Conservation (phyloP, 2,113 vertebrate genomes). For the Cricetomys ansorgei region DNA sequence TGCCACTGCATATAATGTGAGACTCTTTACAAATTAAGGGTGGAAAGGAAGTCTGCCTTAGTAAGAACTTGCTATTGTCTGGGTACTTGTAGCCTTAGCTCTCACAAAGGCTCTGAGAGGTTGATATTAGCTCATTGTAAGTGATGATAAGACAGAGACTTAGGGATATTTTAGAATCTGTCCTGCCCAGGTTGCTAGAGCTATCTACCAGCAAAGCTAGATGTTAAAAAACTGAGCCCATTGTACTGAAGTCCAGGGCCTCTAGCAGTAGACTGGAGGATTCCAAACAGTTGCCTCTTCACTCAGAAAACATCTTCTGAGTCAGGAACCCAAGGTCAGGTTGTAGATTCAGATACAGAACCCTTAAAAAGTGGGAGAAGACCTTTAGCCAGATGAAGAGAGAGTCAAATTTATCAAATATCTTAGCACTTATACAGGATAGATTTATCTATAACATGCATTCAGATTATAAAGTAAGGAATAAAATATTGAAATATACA, state of each 20-base stretch:
- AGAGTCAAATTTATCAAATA: not conserved
- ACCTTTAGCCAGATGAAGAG: not conserved
- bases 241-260: not conserved
- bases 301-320: not conserved
- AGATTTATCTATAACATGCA: not conserved
- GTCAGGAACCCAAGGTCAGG: not conserved
- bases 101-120: slow-evolving; percentile 6
- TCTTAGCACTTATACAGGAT: not conserved
- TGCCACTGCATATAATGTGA: not conserved
- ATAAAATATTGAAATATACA: not conserved
- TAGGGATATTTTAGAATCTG: not conserved
- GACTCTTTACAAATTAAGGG: not conserved
- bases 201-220: not conserved
- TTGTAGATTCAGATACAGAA: not conserved
- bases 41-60: not conserved
- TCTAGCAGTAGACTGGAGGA: not conserved
- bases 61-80: not conserved
- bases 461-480: not conserved
- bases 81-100: not conserved
- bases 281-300: not conserved
- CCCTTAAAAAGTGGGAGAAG: not conserved
- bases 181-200: not conserved
- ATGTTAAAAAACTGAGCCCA: slow-evolving; percentile 11
- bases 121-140: slow-evolving; percentile 18
- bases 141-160: slow-evolving; percentile 11